A percentile compares a stretch with the other conserved stretches of the same genome.
Evolutionary conservation across 2,888 invertebrate species (phyloP).

Genomic region (Agrochola lychnidis): DNA sequence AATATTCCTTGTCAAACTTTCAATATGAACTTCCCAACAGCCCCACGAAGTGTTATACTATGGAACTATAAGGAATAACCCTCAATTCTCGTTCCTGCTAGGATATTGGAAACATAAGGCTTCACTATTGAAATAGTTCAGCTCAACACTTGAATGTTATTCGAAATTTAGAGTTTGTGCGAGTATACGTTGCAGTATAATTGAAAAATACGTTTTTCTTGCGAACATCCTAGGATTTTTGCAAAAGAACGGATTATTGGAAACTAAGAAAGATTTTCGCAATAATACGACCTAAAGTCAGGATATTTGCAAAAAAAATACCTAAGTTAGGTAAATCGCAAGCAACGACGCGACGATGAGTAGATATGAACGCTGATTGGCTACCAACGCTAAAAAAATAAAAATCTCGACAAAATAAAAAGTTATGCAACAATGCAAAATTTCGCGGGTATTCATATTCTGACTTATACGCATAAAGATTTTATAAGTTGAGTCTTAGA

Average conservation of each 20-base stretch:
- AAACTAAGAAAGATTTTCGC: neutral
- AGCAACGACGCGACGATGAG: neutral
- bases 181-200: neutral
- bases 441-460: too few relatives aligned
- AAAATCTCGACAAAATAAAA: too few relatives aligned
- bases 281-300: too few relatives aligned
- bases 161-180: constrained; percentile 51
- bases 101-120: constrained; percentile 66
- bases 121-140: constrained; percentile 68
- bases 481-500: neutral
- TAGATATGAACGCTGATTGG: neutral
- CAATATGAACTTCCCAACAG: constrained; percentile 20
- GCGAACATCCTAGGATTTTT: neutral
- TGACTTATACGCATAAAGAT: too few relatives aligned
- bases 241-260: neutral
- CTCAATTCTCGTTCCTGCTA: constrained; percentile 45
- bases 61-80: constrained; percentile 44
- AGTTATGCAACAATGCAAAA: too few relatives aligned
- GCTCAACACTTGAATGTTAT: constrained; percentile 53
- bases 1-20: constrained; percentile 5
- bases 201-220: neutral
- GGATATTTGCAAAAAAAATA: neutral
- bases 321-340: too few relatives aligned
- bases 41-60: constrained; percentile 14
- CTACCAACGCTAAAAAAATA: neutral